phyloP scores from a whole-genome alignment of 2,113 vertebrate genomes.

The Malaclemys terrapin region DNA sequence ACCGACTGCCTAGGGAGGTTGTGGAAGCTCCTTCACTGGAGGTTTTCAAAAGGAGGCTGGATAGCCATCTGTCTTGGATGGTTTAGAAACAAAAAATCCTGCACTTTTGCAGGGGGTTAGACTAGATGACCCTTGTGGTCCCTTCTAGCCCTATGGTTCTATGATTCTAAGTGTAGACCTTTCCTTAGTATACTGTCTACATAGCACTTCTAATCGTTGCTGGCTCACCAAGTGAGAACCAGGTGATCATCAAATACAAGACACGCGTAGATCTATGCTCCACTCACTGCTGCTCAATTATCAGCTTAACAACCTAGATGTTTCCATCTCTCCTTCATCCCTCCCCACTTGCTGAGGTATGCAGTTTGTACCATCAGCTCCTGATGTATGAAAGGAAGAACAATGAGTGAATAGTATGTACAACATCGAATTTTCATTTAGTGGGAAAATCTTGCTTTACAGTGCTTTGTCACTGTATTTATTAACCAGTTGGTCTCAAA shows the following conservation, averaged over 20 bases:
- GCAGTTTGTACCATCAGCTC: background rate
- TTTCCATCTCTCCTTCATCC: accelerated
- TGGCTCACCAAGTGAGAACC: accelerated
- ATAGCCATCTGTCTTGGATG: no score
- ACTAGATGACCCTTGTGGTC: no score
- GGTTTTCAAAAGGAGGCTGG: no score
- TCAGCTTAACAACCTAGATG: accelerated
- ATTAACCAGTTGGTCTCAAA: background rate
- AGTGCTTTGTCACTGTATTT: background rate
- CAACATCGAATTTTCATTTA: background rate
- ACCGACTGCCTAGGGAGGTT: no score
- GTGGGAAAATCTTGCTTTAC: background rate
- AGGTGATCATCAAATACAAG: background rate
- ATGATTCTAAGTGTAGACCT: no score
- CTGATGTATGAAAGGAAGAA: background rate
- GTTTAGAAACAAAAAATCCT: no score
- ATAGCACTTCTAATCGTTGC: accelerated
- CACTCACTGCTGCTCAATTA: accelerated
- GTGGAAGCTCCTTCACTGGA: no score
- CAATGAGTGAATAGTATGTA: background rate
- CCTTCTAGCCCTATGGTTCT: no score
- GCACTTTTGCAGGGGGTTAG: no score
- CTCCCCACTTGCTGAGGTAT: accelerated
- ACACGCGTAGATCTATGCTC: accelerated
- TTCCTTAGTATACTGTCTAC: background rate